A percentile compares a stretch with the other conserved stretches of the same genome.
These are phyloP conservation scores for Drosophila ficusphila DNA, from an alignment of 1,140 invertebrate genomes.

Conservation along the genomic window DNA sequence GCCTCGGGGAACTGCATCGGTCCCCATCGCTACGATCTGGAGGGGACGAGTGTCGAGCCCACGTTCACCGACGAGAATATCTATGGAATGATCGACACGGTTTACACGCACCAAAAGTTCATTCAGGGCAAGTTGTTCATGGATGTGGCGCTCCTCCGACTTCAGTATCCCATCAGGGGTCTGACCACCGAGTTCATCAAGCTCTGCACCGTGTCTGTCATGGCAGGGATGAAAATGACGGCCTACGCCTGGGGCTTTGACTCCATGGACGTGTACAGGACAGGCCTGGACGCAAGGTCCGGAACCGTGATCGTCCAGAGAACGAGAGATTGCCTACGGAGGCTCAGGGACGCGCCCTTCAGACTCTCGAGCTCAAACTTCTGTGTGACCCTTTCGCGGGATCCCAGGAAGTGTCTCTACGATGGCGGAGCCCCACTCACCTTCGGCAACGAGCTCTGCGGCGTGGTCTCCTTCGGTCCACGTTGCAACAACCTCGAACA, in stretches of 20 bases:
- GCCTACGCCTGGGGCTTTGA: constrained; percentile 34
- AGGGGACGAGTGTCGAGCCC: constrained; percentile 5
- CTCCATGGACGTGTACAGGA: not conserved
- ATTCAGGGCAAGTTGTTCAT: not conserved
- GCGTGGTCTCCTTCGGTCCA: constrained; percentile 30
- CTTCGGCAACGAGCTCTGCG: constrained; percentile 20
- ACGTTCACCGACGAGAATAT: constrained; percentile 2
- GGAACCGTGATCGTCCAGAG: not conserved
- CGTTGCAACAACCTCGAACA: constrained; percentile 11
- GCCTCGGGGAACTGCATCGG: constrained; percentile 42
- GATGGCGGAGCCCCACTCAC: constrained; percentile 35
- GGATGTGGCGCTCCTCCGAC: constrained; percentile 34
- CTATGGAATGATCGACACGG: constrained; percentile 11
- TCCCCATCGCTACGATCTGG: constrained; percentile 5
- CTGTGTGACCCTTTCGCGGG: constrained; percentile 5
- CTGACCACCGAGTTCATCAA: constrained; percentile 35
- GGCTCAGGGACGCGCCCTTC: too few relatives aligned
- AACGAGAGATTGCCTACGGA: too few relatives aligned
- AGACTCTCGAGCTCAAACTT: constrained; percentile 12
- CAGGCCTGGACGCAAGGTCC: not conserved
- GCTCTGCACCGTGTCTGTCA: not conserved
- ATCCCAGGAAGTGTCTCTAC: constrained; percentile 17
- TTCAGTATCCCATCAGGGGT: constrained; percentile 22
- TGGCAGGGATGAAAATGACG: not conserved
- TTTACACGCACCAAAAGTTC: constrained; percentile 17